Evolutionary conservation across 2,113 vertebrate genomes (phyloP).

Genomic region (Pungitius pungitius): DNA sequence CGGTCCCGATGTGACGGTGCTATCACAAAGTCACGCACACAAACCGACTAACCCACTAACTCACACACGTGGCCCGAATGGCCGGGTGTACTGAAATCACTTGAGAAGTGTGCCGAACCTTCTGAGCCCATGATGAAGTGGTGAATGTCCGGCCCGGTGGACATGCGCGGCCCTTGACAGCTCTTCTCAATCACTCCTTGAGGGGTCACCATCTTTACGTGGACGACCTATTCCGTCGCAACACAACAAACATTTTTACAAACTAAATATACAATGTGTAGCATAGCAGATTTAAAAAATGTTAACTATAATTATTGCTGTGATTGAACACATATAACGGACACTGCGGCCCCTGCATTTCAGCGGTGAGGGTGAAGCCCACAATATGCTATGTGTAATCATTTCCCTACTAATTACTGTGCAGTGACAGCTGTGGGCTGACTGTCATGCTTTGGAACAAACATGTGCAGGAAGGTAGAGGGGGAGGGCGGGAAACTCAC

Average conservation of each 20-base stretch:
- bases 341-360: background rate
- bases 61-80: constrained; percentile 5
- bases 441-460: constrained; percentile 10
- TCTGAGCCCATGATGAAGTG: constrained; percentile 99
- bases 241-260: constrained; percentile 9
- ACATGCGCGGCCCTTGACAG: constrained; percentile 96
- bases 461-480: constrained; percentile 12
- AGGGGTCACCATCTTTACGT: constrained; percentile 98
- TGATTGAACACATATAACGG: background rate
- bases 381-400: constrained; percentile 18
- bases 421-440: constrained; percentile 2
- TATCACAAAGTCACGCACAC: constrained; percentile 32
- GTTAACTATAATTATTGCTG: background rate
- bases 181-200: constrained; percentile 96
- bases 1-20: constrained; percentile 53
- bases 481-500: constrained; percentile 72
- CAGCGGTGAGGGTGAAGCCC: constrained; percentile 7
- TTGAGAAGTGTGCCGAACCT: constrained; percentile 80
- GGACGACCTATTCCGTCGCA: constrained; percentile 86
- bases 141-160: constrained; percentile 95
- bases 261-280: background rate
- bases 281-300: constrained; percentile 1
- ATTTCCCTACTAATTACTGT: constrained; percentile 35
- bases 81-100: background rate
- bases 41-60: constrained; percentile 15